These are phyloP conservation scores for Psilopogon haemacephalus DNA, from an alignment of 2,113 vertebrate genomes.

Conservation along the genomic window DNA sequence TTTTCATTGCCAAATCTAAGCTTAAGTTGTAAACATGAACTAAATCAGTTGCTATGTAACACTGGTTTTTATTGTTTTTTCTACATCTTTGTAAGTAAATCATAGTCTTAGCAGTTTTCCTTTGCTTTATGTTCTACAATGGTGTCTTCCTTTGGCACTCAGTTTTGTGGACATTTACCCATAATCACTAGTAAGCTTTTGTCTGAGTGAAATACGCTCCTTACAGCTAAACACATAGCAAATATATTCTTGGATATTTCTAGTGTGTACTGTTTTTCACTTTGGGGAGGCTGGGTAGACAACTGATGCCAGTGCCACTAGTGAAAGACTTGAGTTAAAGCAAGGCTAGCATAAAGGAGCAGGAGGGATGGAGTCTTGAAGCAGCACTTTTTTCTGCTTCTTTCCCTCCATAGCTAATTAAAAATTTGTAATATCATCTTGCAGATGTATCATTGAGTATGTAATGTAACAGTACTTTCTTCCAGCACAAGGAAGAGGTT, in stretches of 20 bases:
- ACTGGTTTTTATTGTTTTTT: background rate
- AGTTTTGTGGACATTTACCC: background rate
- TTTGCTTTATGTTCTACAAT: background rate
- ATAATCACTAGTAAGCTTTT: background rate
- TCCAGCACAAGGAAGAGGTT: background rate
- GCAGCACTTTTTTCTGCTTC: background rate
- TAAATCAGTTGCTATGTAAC: background rate
- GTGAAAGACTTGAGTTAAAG: background rate
- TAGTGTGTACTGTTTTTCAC: background rate
- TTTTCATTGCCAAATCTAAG: background rate
- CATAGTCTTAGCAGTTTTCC: background rate
- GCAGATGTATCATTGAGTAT: background rate
- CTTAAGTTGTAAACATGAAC: background rate
- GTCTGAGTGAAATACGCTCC: background rate
- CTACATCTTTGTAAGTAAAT: background rate
- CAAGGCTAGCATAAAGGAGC: background rate
- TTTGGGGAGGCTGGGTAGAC: background rate
- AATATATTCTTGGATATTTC: background rate
- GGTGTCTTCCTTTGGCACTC: background rate
- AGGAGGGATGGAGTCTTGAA: background rate
- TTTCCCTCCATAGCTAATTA: background rate
- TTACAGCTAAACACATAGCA: background rate
- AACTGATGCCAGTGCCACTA: background rate
- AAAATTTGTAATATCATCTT: background rate
- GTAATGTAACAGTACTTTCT: background rate